Conservation (phyloP, 2,113 vertebrate species). For the Helogale parvula region DNA sequence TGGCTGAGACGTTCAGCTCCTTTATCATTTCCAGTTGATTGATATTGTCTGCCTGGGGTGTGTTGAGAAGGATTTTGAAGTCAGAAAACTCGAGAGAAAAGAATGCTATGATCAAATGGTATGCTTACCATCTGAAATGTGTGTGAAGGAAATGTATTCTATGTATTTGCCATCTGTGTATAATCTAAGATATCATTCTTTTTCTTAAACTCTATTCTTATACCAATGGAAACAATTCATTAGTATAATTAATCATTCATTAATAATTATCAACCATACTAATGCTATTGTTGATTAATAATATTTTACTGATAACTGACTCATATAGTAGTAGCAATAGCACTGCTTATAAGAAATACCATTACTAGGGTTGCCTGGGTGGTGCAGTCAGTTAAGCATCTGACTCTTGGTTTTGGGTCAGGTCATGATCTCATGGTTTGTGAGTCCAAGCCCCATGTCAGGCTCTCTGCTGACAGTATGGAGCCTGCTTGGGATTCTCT, state of each 20-base stretch:
- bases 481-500: too few species aligned
- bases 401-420: too few species aligned
- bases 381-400: too few species aligned
- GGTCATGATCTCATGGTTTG: too few species aligned
- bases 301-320: neutral
- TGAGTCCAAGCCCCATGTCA: too few species aligned
- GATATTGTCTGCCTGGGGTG: neutral
- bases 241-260: slow-evolving; percentile 19
- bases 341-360: neutral
- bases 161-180: neutral
- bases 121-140: neutral
- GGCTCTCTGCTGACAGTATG: too few species aligned
- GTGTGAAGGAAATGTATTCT: neutral
- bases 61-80: slow-evolving; percentile 23
- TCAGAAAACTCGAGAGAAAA: neutral
- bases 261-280: neutral
- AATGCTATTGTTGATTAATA: neutral
- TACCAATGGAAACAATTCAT: neutral
- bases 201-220: neutral
- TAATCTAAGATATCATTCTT: neutral
- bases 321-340: neutral
- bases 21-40: neutral
- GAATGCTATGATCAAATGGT: neutral
- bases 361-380: neutral
- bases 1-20: neutral